Base-by-base conservation (phyloP, 2,113 vertebrate genomes). In the Gopherus flavomarginatus region DNA sequence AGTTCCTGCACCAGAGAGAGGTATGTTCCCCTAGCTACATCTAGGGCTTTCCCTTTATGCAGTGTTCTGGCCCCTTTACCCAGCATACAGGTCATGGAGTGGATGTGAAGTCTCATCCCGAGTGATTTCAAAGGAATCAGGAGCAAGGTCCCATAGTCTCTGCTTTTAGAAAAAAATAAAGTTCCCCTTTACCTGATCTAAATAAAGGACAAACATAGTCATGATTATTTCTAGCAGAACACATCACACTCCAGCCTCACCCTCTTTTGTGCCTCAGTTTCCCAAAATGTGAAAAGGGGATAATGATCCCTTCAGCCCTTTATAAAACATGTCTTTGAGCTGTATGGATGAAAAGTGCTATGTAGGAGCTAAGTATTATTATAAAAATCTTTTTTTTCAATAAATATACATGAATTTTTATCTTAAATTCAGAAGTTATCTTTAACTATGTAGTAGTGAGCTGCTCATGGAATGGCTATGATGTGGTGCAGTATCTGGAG, bases 391-490 rank as follows among this genome's bases (percentile, higher is more conserved):
- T 85, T 62, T 62, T 93, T 62, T 44, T 90, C 84, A 75, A 65
- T 38, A 54, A 5, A 44, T 14, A 11, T 9, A 10, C 3, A 62
- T 35, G 83, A 91, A 29, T 26, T 56, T 35, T 49, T 77, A 87
- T 54, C 47, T 88, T 77, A 27, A 29, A 44, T 78, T 78, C 75
- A 78, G 26, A 44, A 54, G 11, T 49, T 95, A 19, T 2, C 96
- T 92, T 91, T 87, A 80, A 69, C 52, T 81, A 88, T 42, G 86
- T 90, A 50, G 57, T 49, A 13, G 86, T 90, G 22, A 92, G 83
- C 50, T 10, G 19, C 8, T 16, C 56, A 65, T 47, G 56, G 24
- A 44, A 47, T 81, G 50, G 24, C 81, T 95, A 13, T 13, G 26
- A 19, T 11, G 78, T 80, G 26, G 11, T 81, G 5, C 90, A 50